Percentiles rank a stretch among this genome's conserved stretches.
These are phyloP conservation scores for Pogonus chalceus DNA, from an alignment of 1,140 invertebrate genomes.

Conservation along the genomic window DNA sequence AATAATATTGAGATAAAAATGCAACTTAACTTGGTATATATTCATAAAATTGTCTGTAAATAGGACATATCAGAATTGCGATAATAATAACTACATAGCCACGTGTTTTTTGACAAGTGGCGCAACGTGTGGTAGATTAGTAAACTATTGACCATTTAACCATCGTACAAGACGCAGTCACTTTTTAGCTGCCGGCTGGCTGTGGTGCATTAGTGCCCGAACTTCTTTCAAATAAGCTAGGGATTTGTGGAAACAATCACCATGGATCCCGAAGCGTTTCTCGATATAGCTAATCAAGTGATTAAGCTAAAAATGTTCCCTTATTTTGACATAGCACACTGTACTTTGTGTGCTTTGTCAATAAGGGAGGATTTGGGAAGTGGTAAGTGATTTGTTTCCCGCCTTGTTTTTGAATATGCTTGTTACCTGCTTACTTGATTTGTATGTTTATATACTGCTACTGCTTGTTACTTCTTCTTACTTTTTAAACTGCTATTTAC, in stretches of 20 bases:
- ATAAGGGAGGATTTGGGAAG: constrained; percentile 91
- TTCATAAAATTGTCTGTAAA: too few relatives aligned
- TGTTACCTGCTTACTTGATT: background rate
- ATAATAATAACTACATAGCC: too few relatives aligned
- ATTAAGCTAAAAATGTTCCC: constrained; percentile 99
- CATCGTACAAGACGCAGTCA: background rate
- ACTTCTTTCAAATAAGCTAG: background rate
- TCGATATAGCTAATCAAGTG: constrained; percentile 96
- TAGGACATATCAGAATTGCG: too few relatives aligned
- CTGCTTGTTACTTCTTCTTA: too few relatives aligned
- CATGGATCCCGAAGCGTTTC: constrained; percentile 94
- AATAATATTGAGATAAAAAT: too few relatives aligned
- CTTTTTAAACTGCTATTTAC: too few relatives aligned
- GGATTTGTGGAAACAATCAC: constrained; percentile 20
- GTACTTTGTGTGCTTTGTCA: constrained; percentile 78
- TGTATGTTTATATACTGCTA: background rate
- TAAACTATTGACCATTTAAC: background rate
- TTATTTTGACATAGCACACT: constrained; percentile 97
- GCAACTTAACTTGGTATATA: too few relatives aligned
- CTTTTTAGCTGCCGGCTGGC: background rate
- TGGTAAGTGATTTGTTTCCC: constrained; percentile 47
- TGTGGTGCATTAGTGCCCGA: background rate
- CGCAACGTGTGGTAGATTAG: background rate
- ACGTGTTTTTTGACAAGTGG: background rate
- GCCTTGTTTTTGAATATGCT: background rate